Evolutionary conservation across 1,140 invertebrate genomes (phyloP), one percentile per base, ranked within the genome.

Genomic region (Calycopis cecrops): DNA sequence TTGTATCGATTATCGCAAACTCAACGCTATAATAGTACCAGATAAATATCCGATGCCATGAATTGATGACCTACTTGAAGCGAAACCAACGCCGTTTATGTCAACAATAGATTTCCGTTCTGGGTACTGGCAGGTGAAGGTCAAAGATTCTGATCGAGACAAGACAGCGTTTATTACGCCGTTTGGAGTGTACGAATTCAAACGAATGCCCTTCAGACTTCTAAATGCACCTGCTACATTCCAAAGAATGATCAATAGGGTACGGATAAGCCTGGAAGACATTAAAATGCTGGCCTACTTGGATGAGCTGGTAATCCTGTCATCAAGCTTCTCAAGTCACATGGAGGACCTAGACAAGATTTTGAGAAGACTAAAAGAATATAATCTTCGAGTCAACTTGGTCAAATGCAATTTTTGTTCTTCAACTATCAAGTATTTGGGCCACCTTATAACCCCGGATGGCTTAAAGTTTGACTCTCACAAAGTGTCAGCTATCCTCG

Each of bases 151-250:
- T n/a, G n/a, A n/a, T n/a, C n/a, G n/a, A n/a, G n/a, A n/a, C n/a
- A n/a, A n/a, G n/a, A n/a, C n/a, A n/a, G n/a, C n/a, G n/a, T n/a
- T n/a, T n/a, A n/a, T n/a, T n/a, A n/a, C n/a, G n/a, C n/a, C n/a
- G n/a, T n/a, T n/a, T n/a, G 61, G 44, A 1, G 51, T 51, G 18
- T 55, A 14, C 28, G 40, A 21, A 16, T 55, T 55, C 35, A 4
- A 35, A 2, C 33, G 73, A n/a, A 73, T 88, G 62, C 76, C 86
- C 0, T 78, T 83, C 50, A 81, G 84, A 3, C 49, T 87, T 6
- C 57, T 57, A 7, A 83, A 79, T 52, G 69, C 76, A 0, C 81
- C 79, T 0, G 62, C 72, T 0, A 83, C 77, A 10, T 89, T 90
- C 59, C 79, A 87, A 65, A 59, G 83, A 9, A 21, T 84, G 0